These are phyloP conservation scores for Junonia oenone DNA, from an alignment of 2,888 invertebrate species.

Conservation along the genomic window DNA sequence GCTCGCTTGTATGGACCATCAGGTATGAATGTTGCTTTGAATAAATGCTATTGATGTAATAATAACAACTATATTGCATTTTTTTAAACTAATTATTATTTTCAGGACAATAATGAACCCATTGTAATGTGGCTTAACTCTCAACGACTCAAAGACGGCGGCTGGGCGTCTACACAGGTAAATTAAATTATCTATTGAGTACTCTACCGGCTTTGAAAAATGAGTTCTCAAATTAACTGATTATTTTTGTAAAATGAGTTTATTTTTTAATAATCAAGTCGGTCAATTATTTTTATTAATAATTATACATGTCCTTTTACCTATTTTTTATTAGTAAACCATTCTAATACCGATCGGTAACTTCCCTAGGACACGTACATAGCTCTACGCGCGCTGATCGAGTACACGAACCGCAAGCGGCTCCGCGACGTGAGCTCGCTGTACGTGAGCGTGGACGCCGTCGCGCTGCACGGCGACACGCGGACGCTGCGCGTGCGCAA, in stretches of 20 bases:
- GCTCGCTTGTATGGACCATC: constrained; percentile 91
- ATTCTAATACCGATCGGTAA: too few relatives aligned
- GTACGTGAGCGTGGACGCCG: constrained; percentile 90
- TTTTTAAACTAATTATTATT: not conserved
- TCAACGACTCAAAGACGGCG: constrained; percentile 91
- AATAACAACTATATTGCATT: not conserved
- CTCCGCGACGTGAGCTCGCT: constrained; percentile 91
- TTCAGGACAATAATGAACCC: constrained; percentile 89
- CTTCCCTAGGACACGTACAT: constrained; percentile 88
- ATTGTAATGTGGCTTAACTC: constrained; percentile 95
- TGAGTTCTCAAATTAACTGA: too few relatives aligned
- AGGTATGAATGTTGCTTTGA: constrained; percentile 55
- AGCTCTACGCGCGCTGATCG: constrained; percentile 92
- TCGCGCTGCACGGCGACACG: constrained; percentile 85
- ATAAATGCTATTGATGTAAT: not conserved
- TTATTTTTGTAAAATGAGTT: too few relatives aligned
- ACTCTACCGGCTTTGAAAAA: too few relatives aligned
- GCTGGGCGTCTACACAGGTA: constrained; percentile 92
- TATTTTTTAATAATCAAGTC: too few relatives aligned
- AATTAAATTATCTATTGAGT: too few relatives aligned
- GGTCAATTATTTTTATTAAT: too few relatives aligned
- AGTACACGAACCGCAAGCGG: constrained; percentile 91
- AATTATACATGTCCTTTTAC: too few relatives aligned
- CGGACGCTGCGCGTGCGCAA: constrained; percentile 84
- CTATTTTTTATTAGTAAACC: too few relatives aligned